Conservation (phyloP, 2,797 vertebrate genomes). For the Graptemys geographica region DNA sequence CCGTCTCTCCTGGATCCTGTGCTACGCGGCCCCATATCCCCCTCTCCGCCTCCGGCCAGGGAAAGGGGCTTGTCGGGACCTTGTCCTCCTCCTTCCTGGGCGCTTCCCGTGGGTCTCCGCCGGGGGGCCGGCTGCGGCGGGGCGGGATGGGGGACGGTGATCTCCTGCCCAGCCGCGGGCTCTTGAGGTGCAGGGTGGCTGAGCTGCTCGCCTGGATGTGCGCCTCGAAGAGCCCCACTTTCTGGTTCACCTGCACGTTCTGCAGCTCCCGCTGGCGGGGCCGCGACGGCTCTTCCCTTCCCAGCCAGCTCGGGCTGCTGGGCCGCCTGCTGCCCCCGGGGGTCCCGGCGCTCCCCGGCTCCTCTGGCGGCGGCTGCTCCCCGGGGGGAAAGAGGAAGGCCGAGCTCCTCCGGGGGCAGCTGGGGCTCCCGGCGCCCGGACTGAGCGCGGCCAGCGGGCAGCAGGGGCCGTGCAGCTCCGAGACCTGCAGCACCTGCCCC, state of each 20-base stretch:
- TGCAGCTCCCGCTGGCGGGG: slow-evolving; percentile 87
- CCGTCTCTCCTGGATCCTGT: not conserved
- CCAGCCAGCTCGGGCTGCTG: slow-evolving; percentile 82
- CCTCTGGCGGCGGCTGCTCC: slow-evolving; percentile 54
- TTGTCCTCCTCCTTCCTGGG: slow-evolving; percentile 27
- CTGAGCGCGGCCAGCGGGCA: slow-evolving; percentile 80
- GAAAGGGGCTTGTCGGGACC: slow-evolving; percentile 60
- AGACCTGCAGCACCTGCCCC: slow-evolving; percentile 78
- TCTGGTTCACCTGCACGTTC: slow-evolving; percentile 92
- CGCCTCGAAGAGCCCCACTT: slow-evolving; percentile 94
- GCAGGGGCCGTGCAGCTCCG: slow-evolving; percentile 41
- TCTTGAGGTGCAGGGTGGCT: slow-evolving; percentile 80
- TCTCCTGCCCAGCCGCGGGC: slow-evolving; percentile 84
- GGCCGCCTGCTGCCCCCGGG: slow-evolving; percentile 78
- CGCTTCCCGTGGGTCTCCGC: not conserved
- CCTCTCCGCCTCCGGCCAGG: not conserved
- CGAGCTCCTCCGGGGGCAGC: slow-evolving; percentile 20
- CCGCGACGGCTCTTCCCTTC: slow-evolving; percentile 21
- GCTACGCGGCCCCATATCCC: not conserved
- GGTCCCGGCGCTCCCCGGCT: slow-evolving; percentile 49
- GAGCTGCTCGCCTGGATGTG: slow-evolving; percentile 90
- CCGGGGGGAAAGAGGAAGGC: slow-evolving; percentile 80
- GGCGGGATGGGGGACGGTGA: slow-evolving; percentile 48
- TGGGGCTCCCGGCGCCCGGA: slow-evolving; percentile 76
- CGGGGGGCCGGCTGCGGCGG: slow-evolving; percentile 58